Percentiles rank a stretch among this genome's conserved stretches.
Conservation (phyloP, 2,797 vertebrate genomes). For the Phataginus tetradactyla region DNA sequence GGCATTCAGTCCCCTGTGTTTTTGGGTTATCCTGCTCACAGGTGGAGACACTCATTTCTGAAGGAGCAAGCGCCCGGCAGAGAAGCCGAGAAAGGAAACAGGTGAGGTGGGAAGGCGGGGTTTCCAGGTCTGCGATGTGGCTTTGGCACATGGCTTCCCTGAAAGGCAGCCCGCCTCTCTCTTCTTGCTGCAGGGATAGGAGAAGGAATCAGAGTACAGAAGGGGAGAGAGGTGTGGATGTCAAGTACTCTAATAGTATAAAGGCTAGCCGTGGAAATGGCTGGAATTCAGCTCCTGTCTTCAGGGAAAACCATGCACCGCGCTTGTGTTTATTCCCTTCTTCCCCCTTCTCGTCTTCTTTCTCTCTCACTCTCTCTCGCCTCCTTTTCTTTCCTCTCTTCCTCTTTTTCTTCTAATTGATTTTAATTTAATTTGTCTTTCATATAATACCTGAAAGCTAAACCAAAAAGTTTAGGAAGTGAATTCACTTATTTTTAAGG, state of each 20-base stretch:
- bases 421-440: background rate
- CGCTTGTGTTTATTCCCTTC: background rate
- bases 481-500: background rate
- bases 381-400: background rate
- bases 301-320: too few species aligned
- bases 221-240: background rate
- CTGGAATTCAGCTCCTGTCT: too few species aligned
- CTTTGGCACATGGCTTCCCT: background rate
- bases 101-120: background rate
- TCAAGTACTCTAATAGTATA: background rate
- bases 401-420: background rate
- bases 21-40: background rate
- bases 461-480: background rate
- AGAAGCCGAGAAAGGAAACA: background rate
- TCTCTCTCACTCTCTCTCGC: too few species aligned
- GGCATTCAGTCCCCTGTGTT: rapidly evolving
- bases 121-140: background rate
- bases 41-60: background rate
- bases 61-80: background rate
- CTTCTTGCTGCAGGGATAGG: background rate
- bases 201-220: background rate
- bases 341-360: background rate
- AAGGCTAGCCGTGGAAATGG: background rate
- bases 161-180: background rate
- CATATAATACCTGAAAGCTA: background rate